Percentiles rank a stretch among this genome's conserved stretches.
Conservation (phyloP, 2,113 vertebrate species). For the Takifugu bimaculatus region DNA sequence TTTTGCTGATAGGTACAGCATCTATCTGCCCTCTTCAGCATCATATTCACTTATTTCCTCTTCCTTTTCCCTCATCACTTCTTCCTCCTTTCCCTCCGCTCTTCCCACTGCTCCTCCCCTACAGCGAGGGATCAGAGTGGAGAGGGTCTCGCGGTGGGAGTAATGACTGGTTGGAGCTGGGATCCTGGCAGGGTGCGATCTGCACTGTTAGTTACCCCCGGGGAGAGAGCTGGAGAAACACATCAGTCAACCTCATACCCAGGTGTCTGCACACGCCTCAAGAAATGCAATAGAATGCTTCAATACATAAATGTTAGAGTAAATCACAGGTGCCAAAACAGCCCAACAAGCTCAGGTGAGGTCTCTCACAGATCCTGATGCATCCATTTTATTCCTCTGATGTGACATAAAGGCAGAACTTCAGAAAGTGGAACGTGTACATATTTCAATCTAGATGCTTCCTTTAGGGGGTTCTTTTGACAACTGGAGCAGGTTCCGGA, state of each 20-base stretch:
- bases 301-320: constrained; percentile 27
- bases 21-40: constrained; percentile 28
- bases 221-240: constrained; percentile 38
- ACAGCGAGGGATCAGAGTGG: constrained; percentile 66
- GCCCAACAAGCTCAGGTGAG: constrained; percentile 15
- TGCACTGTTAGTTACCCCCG: constrained; percentile 46
- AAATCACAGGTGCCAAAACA: constrained; percentile 39
- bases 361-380: neutral
- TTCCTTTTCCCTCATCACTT: neutral
- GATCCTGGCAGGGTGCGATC: constrained; percentile 56
- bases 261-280: neutral
- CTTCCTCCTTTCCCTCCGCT: constrained; percentile 33
- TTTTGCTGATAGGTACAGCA: constrained; percentile 9
- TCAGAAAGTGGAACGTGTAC: constrained; percentile 44
- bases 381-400: constrained; percentile 29
- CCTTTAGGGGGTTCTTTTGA: constrained; percentile 21
- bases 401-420: constrained; percentile 28
- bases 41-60: neutral
- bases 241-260: constrained; percentile 38
- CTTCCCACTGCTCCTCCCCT: constrained; percentile 49
- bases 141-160: constrained; percentile 54
- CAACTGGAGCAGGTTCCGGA: constrained; percentile 36
- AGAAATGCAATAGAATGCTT: constrained; percentile 6
- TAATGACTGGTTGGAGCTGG: constrained; percentile 63
- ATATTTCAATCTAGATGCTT: constrained; percentile 28